Evolutionary conservation across 2,888 invertebrate genomes (phyloP), one percentile per base, ranked within the genome.

Genomic region (Mimachlamys varia): DNA sequence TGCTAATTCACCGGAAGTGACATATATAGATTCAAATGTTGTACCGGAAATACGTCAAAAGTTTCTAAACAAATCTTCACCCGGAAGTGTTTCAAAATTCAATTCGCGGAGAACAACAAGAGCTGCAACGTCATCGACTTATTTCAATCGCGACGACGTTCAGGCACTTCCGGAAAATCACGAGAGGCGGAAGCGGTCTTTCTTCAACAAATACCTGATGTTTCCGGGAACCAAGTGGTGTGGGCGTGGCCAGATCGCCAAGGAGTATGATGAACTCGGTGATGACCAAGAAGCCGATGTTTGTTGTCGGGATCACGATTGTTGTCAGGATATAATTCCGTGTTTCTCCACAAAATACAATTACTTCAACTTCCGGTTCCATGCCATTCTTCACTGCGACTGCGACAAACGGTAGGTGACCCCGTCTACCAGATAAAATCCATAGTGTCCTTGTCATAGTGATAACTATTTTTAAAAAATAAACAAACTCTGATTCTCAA

Each of bases 171-270:
- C 76, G 76, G 76, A 76, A 15, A 27, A 76, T 76, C 76, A 76
- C 33, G 76, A 76, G 33, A 76, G 76, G 13, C 90, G 93, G 50
- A 88, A 92, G 7, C 87, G 93, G 7, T 92, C 93, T 55, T 92
- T 94, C 53, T 93, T 94, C 49, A 92, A 92, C 91, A 93, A 93
- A 96, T 97, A 98, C 94, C 97, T 98, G 91, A 98, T 98, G 93
- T 98, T 98, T 88, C 99, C 99, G 0, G 99, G 99, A 89, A 99
- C 99, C 0, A 98, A 98, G 96, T 99, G 99, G 99, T 99, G 99
- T 97, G 99, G 99, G 44, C 98, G 98, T 94, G 99, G 99, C 0
- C 98, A 98, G 96, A 97, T 98, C 0, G 98, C 99, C 10, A 97
- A 98, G 87, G 98, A 98, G 93, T 98, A 98, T 96, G 98, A 98